A percentile compares a stretch with the other conserved stretches of the same genome.
Evolutionary conservation across 2,113 vertebrate species (phyloP).

Genomic region (Odobenus rosmarus): DNA sequence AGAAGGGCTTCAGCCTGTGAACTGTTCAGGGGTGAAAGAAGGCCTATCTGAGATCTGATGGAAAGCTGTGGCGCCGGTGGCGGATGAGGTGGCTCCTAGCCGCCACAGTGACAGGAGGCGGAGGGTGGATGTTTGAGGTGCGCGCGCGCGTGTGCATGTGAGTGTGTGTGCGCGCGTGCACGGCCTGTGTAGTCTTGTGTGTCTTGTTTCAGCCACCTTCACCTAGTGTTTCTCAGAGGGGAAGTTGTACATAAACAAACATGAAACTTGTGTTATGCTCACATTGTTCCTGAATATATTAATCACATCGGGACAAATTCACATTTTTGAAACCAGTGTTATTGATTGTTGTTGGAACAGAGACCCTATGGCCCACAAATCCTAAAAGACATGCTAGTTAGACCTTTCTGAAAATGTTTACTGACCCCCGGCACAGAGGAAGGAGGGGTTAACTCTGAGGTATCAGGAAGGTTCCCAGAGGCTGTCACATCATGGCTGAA

Average conservation of each 20-base stretch:
- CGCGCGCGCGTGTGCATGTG: fast-evolving
- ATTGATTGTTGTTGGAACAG: not conserved
- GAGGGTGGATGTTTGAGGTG: not conserved
- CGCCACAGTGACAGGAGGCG: too few relatives aligned
- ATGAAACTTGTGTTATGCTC: not conserved
- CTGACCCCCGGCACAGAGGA: not conserved
- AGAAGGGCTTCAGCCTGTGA: not conserved
- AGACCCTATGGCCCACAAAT: not conserved
- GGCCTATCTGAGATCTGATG: fast-evolving
- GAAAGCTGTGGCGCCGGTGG: fast-evolving
- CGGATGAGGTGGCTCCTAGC: not conserved
- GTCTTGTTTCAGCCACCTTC: not conserved
- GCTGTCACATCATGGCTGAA: not conserved
- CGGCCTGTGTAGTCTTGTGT: too few relatives aligned
- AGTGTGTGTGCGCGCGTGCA: too few relatives aligned
- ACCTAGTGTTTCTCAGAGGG: not conserved
- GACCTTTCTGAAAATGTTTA: not conserved
- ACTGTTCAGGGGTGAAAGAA: not conserved
- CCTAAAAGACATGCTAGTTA: not conserved
- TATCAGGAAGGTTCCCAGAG: not conserved
- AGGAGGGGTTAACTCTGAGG: not conserved
- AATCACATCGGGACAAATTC: not conserved
- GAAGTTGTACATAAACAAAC: not conserved
- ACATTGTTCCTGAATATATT: not conserved
- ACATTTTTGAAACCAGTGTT: not conserved